A percentile compares a stretch with the other conserved stretches of the same genome.
These are phyloP conservation scores for Drosophila lacertosa DNA, from an alignment of 1,140 invertebrate genomes.

Conservation along the genomic window DNA sequence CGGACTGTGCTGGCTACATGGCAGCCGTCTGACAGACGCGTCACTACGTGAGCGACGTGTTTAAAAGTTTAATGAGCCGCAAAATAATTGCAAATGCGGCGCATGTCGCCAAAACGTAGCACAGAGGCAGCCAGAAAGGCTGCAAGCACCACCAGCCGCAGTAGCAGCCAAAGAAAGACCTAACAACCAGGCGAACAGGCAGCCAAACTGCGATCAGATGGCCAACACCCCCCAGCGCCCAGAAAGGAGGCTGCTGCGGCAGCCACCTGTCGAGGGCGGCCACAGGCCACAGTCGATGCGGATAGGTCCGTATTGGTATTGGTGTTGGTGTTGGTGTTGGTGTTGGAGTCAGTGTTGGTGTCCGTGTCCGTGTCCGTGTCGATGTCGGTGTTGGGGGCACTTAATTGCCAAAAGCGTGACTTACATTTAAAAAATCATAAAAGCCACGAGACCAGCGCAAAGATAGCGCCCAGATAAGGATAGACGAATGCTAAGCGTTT, in stretches of 20 bases:
- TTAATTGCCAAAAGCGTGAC: slow-evolving; percentile 82
- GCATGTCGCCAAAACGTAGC: slow-evolving; percentile 77
- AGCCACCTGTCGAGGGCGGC: slow-evolving; percentile 59
- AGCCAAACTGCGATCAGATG: slow-evolving; percentile 18
- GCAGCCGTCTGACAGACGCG: slow-evolving; percentile 78
- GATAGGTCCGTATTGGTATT: slow-evolving; percentile 15
- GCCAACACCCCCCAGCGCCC: slow-evolving; percentile 44
- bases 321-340: slow-evolving; percentile 20
- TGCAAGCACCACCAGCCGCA: not conserved
- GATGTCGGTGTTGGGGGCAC: slow-evolving; percentile 57
- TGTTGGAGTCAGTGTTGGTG: slow-evolving; percentile 25
- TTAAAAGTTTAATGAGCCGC: slow-evolving; percentile 84
- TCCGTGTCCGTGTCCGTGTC: slow-evolving; percentile 18
- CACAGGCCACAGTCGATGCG: slow-evolving; percentile 52
- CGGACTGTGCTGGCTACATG: slow-evolving; percentile 62
- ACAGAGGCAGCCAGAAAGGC: slow-evolving; percentile 56
- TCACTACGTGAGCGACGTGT: slow-evolving; percentile 83
- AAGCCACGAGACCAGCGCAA: slow-evolving; percentile 64
- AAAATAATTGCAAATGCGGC: slow-evolving; percentile 83
- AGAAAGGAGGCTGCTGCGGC: slow-evolving; percentile 29
- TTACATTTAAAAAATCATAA: slow-evolving; percentile 82
- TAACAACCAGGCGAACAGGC: slow-evolving; percentile 11
- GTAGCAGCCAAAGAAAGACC: slow-evolving; percentile 34
- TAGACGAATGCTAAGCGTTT: slow-evolving; percentile 51
- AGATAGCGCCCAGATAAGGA: slow-evolving; percentile 56